phyloP scores from a whole-genome alignment of 2,113 vertebrate genomes.

The Oreochromis spilurus region DNA sequence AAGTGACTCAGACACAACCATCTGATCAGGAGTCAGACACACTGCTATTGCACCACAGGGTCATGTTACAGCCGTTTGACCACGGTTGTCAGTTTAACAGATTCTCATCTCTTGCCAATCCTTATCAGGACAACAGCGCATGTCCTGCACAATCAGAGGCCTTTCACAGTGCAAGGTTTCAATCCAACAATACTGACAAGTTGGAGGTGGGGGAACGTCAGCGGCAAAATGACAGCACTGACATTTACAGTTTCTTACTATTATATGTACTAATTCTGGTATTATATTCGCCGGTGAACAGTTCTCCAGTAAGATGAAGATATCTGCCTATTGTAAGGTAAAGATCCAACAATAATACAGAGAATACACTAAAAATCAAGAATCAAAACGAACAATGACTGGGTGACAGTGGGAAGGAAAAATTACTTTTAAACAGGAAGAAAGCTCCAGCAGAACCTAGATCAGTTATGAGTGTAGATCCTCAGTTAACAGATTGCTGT shows the following conservation, averaged over 20 bases:
- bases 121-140: neutral
- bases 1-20: neutral
- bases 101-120: neutral
- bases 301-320: neutral
- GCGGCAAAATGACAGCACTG: neutral
- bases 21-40: neutral
- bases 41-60: neutral
- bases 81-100: neutral
- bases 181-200: neutral
- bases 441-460: neutral
- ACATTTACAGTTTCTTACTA: neutral
- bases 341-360: neutral
- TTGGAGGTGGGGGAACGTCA: neutral
- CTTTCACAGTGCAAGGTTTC: neutral
- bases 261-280: neutral
- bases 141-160: neutral
- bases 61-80: neutral
- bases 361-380: neutral
- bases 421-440: neutral
- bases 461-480: accelerated
- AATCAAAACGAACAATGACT: neutral
- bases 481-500: neutral
- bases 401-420: neutral
- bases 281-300: neutral
- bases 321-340: neutral